Evolutionary conservation across 2,888 invertebrate species (phyloP).

Genomic region (Furcula furcula): DNA sequence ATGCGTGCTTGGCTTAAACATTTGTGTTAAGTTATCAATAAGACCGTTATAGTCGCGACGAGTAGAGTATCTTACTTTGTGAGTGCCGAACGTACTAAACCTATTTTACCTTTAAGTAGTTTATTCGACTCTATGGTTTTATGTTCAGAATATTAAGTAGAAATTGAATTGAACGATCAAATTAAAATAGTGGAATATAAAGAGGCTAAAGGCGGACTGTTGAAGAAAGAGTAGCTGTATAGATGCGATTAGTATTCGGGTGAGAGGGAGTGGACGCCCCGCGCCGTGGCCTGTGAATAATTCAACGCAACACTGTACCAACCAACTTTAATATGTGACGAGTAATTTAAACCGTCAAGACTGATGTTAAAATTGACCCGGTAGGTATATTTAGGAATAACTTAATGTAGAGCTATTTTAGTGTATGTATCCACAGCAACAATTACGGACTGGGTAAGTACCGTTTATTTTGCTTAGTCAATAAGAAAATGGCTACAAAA

Average conservation of each 20-base stretch:
- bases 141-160: not conserved
- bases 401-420: no score
- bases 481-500: no score
- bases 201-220: constrained; percentile 20
- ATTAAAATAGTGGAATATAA: constrained; percentile 5
- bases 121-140: not conserved
- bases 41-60: constrained; percentile 16
- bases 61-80: constrained; percentile 8
- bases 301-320: constrained; percentile 48
- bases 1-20: no score
- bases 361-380: constrained; percentile 22
- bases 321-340: constrained; percentile 47
- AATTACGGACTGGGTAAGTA: no score
- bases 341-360: constrained; percentile 43
- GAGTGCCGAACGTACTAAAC: not conserved
- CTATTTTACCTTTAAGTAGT: not conserved
- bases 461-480: no score
- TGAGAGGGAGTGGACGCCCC: constrained; percentile 37
- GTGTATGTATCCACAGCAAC: no score
- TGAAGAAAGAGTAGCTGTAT: constrained; percentile 34
- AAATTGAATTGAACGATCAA: not conserved
- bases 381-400: no score
- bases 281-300: constrained; percentile 46
- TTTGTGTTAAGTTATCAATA: no score
- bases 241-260: constrained; percentile 51